Percentiles rank a stretch among this genome's conserved stretches.
These are phyloP conservation scores for Leucozona laternaria DNA, from an alignment of 2,888 invertebrate species.

Conservation along the genomic window DNA sequence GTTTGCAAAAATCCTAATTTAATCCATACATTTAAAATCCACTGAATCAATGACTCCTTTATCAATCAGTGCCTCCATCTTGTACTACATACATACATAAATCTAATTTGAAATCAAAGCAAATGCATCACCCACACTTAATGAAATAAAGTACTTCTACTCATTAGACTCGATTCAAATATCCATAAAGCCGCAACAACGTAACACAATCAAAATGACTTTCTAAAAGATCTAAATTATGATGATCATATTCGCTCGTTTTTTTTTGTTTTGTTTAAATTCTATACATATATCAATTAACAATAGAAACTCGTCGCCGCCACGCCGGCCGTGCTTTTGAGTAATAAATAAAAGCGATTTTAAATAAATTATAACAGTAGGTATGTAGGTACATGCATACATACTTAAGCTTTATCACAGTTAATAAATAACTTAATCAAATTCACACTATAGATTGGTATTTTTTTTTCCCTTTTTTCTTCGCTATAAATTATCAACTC, in stretches of 20 bases:
- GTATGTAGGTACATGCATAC: too few species aligned
- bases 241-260: neutral
- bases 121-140: neutral
- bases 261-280: neutral
- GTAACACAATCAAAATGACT: neutral
- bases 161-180: neutral
- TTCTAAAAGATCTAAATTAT: neutral
- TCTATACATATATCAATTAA: conserved; percentile 42
- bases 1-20: too few species aligned
- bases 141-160: neutral
- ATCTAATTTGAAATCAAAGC: neutral
- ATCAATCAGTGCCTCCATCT: neutral
- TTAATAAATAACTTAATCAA: conserved; percentile 63
- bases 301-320: conserved; percentile 11
- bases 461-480: neutral
- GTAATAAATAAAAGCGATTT: conserved; percentile 12
- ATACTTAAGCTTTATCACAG: neutral
- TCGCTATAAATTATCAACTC: neutral
- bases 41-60: neutral
- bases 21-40: too few species aligned
- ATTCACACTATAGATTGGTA: conserved; percentile 22
- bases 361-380: conserved; percentile 10
- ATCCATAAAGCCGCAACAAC: neutral
- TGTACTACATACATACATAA: too few species aligned
- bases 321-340: conserved; percentile 23